Base-by-base conservation (phyloP, 2,797 vertebrate species). In the Clarias laeviceps region DNA sequence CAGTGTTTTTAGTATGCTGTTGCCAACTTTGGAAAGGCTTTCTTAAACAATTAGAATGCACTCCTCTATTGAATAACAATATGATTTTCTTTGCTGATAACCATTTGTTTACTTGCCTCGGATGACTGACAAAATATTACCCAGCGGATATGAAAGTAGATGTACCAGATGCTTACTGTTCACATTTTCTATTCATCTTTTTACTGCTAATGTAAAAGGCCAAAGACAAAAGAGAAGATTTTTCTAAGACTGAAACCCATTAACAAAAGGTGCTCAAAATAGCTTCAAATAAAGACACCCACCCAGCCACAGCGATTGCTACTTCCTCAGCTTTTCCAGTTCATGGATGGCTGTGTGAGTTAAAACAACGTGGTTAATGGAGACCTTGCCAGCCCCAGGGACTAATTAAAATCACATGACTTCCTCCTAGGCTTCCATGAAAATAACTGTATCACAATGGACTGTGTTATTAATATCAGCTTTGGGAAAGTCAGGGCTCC, bases 381-480 rank as follows among this genome's bases (percentile, higher is more conserved):
- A 97, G 97, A 93, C 94, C 95, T 92, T 83, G 90, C 84, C 91
- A 91, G 91, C 96, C 93, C 96, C 0, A 86, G 97, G 96, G 97
- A 96, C 96, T 96, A 97, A 97, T 99, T 97, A 97, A 94, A 95
- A 96, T 94, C 97, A 98, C 87, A 96, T 98, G 98, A 99, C 96
- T 99, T 99, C 98, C 98, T 98, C 95, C 91, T 90, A 94, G 95
- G 96, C 96, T 97, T 97, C 97, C 97, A 97, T 97, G 96, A 97
- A 99, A 97, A 97, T 97, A 98, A 97, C 96, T 97, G 94, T 95
- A 96, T 97, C 96, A 98, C 97, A 99, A 99, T 98, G 96, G 96
- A 91, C 97, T 97, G 96, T 94, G 97, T 98, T 99, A 99, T 99
- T 99, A 99, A 99, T 98, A 98, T 97, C 95, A 50, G 94, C 97